Percentiles rank a stretch among this genome's conserved stretches.
These are phyloP conservation scores for Chlorodrepanis virens DNA, from an alignment of 2,113 vertebrate species.

Conservation along the genomic window DNA sequence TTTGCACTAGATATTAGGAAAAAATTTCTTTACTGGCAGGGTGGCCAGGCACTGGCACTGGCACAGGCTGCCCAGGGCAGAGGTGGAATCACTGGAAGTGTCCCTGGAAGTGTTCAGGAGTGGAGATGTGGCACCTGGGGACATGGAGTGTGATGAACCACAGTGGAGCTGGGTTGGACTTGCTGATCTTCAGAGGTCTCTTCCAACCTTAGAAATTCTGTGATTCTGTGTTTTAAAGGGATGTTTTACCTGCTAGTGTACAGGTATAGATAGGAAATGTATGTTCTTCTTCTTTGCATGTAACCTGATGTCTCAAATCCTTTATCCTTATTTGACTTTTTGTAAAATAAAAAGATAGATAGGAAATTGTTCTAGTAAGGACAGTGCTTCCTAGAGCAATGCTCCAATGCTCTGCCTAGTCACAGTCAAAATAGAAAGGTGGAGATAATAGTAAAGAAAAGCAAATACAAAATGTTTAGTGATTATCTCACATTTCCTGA, in stretches of 20 bases:
- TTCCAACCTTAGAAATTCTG: background rate
- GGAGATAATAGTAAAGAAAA: conserved; percentile 11
- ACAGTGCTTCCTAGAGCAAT: background rate
- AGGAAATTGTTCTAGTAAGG: background rate
- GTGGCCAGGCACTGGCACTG: background rate
- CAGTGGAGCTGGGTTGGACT: background rate
- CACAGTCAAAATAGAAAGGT: background rate
- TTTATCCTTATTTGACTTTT: background rate
- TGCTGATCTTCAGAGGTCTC: background rate
- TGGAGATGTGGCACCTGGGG: background rate
- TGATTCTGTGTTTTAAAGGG: background rate
- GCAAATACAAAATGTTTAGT: conserved; percentile 26
- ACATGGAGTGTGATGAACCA: background rate
- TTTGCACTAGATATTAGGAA: background rate
- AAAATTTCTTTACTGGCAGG: background rate
- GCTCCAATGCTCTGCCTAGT: background rate
- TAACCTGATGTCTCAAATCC: background rate
- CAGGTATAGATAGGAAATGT: background rate
- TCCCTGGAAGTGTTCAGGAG: background rate
- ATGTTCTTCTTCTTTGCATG: background rate
- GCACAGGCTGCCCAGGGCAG: background rate
- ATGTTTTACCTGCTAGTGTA: background rate
- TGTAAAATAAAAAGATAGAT: conserved; percentile 3
- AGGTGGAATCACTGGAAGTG: no score
- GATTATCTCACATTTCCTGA: conserved; percentile 45